Evolutionary conservation across 2,797 vertebrate genomes (phyloP).

Genomic region (Fringilla coelebs): DNA sequence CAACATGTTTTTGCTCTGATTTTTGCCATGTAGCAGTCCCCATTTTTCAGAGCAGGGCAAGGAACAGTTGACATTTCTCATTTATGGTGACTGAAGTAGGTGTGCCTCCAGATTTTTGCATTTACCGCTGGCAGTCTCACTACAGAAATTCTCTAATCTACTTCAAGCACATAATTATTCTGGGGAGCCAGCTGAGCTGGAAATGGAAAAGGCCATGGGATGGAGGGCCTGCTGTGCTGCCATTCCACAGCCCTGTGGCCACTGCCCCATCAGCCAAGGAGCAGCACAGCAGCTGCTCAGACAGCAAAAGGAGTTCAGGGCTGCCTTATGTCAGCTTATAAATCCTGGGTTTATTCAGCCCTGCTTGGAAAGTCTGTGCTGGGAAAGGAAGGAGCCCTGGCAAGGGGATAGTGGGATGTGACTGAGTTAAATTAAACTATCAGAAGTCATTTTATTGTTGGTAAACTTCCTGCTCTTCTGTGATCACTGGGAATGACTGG

Average conservation of each 20-base stretch:
- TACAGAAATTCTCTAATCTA: background rate
- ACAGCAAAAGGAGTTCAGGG: background rate
- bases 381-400: background rate
- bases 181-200: background rate
- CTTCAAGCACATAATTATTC: background rate
- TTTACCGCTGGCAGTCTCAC: background rate
- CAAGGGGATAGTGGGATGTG: background rate
- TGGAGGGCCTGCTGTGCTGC: background rate
- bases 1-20: accelerated
- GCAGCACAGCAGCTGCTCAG: background rate
- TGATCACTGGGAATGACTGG: background rate
- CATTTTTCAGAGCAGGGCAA: background rate
- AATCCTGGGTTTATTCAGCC: background rate
- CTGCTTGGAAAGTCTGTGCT: background rate
- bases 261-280: background rate
- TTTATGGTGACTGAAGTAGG: background rate
- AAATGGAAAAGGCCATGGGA: background rate
- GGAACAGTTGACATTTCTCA: background rate
- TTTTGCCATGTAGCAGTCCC: accelerated
- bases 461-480: background rate
- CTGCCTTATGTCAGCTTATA: background rate
- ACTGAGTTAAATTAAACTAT: background rate
- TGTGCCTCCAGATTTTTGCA: background rate
- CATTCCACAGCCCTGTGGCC: background rate
- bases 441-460: background rate